phyloP scores from a whole-genome alignment of 1,140 invertebrate genomes.

The Ceratosolen fusciceps region DNA sequence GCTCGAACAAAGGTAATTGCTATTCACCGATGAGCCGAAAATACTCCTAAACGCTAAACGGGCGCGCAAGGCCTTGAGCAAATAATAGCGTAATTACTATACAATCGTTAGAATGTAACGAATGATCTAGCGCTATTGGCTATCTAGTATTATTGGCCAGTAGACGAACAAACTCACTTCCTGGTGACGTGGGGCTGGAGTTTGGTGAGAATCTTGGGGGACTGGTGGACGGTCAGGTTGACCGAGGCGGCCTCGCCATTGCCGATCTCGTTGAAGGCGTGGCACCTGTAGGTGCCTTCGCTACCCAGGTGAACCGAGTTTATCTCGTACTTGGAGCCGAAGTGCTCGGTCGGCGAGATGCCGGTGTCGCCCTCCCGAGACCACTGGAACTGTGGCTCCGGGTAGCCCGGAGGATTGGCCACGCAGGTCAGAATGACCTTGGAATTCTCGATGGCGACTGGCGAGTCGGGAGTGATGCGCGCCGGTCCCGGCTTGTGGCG shows the following conservation, averaged over 20 bases:
- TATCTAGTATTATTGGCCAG: too few species aligned
- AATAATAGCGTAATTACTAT: too few species aligned
- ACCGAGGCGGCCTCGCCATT: constrained; percentile 86
- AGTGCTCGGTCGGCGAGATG: constrained; percentile 76
- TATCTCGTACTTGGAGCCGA: constrained; percentile 88
- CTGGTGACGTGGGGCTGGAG: constrained; percentile 86
- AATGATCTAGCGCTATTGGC: too few species aligned
- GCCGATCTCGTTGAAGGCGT: constrained; percentile 90
- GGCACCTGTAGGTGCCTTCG: constrained; percentile 91
- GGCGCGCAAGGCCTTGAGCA: too few species aligned
- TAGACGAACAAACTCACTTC: constrained; percentile 71
- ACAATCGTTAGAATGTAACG: too few species aligned
- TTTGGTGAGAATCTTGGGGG: constrained; percentile 85
- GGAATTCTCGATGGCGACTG: constrained; percentile 87
- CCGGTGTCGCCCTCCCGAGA: constrained; percentile 83
- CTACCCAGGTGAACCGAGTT: constrained; percentile 84
- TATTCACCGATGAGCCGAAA: too few species aligned
- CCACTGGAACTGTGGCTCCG: constrained; percentile 89
- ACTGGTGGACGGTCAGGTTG: constrained; percentile 87
- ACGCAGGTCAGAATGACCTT: constrained; percentile 88
- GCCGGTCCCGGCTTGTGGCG: constrained; percentile 90
- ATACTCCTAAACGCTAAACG: too few species aligned
- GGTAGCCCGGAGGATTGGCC: constrained; percentile 90
- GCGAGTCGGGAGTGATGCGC: constrained; percentile 85
- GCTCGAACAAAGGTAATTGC: too few species aligned